Base-by-base conservation (phyloP, 2,888 invertebrate genomes). In the Sepioteuthis lessoniana region DNA sequence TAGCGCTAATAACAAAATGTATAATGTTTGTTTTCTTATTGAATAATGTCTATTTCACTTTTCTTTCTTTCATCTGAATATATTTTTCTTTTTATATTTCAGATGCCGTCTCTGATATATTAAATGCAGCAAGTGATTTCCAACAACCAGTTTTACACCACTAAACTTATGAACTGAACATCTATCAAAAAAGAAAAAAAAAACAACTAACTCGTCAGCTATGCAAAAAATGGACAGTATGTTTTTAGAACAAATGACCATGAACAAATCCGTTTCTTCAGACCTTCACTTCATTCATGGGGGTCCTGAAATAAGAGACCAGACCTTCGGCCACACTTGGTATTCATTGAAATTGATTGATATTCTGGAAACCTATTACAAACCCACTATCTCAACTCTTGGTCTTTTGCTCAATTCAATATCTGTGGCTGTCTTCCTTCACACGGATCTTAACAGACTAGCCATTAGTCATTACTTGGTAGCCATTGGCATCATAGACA, bases 381-480 rank as follows among this genome's bases (percentile, higher is more conserved):
- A 50, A 60, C 93, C 93, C 35, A 93, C 93, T 0, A 7, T 93
- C 19, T 93, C 93, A 28, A 38, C 60, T 5, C 93, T 93, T 21
- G 93, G 93, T 50, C 50, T 93, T 46, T 38, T 93, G 60, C 93
- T 93, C 37, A 93, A 93, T 60, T 93, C 60, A 0, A 93, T 93
- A n/a, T 93, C 93, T 0, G 55, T 93, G 37, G 55, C 93, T 37
- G 93, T 93, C 31, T 60, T 93, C 8, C 60, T 93, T 19, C 46
- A 50, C 55, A 60, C 93, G 13, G 93, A 93, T 37, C 93, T 93
- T 13, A 50, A 93, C 28, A 93, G 50, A 50, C 8, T 60, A 37
- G 47, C 93, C 1, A 50, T 93, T 7, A 60, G 93, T 60, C 93
- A 93, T 35, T 93, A 93, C 38, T 60, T 93, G 13, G 37, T 60